Conservation (phyloP, 2,888 invertebrate species). For the Dysmachus trigonus region DNA sequence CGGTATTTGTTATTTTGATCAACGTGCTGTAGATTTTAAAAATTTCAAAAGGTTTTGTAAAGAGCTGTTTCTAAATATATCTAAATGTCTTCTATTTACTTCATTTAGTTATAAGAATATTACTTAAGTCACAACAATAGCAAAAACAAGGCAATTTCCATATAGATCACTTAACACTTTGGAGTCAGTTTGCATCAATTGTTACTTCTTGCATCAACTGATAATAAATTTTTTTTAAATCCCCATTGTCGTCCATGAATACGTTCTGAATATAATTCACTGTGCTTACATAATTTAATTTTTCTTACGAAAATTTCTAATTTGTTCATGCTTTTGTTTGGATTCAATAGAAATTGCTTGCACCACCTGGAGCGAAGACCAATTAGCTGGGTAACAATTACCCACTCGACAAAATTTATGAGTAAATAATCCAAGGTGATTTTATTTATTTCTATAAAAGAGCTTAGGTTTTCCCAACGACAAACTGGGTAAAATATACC, state of each 20-base stretch:
- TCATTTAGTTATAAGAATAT: no score
- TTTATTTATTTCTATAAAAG: not conserved
- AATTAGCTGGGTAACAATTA: not conserved
- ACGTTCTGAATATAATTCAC: not conserved
- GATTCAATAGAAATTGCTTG: not conserved
- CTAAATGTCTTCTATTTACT: no score
- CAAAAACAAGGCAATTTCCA: not conserved
- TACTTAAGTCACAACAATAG: no score
- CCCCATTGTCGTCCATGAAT: not conserved
- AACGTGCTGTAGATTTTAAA: no score
- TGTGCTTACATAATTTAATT: not conserved
- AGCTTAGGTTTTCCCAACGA: not conserved
- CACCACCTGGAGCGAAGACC: not conserved
- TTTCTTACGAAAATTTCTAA: not conserved
- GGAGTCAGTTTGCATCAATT: not conserved
- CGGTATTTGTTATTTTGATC: no score
- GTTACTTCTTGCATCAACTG: not conserved
- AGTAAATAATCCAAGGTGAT: not conserved
- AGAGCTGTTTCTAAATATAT: no score
- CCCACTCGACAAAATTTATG: not conserved
- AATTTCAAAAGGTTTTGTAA: no score
- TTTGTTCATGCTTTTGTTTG: not conserved
- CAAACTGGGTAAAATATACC: not conserved
- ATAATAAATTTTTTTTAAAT: not conserved
- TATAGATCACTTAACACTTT: not conserved